Evolutionary conservation across 1,140 invertebrate species (phyloP).

Genomic region (Trichonephila clavata): DNA sequence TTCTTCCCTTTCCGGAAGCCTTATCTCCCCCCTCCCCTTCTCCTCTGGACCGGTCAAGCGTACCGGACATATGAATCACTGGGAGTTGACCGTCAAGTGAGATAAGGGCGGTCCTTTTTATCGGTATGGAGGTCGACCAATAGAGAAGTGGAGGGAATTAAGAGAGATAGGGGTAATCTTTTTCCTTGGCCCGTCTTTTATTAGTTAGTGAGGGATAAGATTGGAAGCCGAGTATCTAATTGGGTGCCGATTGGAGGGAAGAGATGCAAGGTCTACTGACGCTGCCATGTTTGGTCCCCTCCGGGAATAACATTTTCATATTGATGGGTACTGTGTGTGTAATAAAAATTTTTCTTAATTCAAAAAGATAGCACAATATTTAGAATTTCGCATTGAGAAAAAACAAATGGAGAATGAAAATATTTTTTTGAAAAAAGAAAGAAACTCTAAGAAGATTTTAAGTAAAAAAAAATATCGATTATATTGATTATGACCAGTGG

Average conservation of each 20-base stretch:
- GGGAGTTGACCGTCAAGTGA: conserved; percentile 67
- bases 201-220: conserved; percentile 77
- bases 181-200: conserved; percentile 71
- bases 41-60: conserved; percentile 66
- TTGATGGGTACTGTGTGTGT: too few species aligned
- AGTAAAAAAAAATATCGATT: too few species aligned
- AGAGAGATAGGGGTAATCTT: conserved; percentile 56
- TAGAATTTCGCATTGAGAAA: too few species aligned
- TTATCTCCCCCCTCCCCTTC: conserved; percentile 23
- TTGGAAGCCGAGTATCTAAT: conserved; percentile 77
- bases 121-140: conserved; percentile 60
- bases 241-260: conserved; percentile 68
- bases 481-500: too few species aligned
- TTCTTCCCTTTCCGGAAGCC: conserved; percentile 67
- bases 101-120: conserved; percentile 59
- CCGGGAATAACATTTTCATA: too few species aligned
- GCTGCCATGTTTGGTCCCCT: conserved; percentile 55
- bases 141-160: conserved; percentile 63
- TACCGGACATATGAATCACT: conserved; percentile 76
- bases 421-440: too few species aligned
- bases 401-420: too few species aligned
- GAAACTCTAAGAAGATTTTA: too few species aligned
- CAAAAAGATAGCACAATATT: too few species aligned
- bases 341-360: too few species aligned
- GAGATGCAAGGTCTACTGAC: background rate